These are phyloP conservation scores for Crotalus helleri DNA, from an alignment of 2,113 vertebrate genomes.

Conservation along the genomic window DNA sequence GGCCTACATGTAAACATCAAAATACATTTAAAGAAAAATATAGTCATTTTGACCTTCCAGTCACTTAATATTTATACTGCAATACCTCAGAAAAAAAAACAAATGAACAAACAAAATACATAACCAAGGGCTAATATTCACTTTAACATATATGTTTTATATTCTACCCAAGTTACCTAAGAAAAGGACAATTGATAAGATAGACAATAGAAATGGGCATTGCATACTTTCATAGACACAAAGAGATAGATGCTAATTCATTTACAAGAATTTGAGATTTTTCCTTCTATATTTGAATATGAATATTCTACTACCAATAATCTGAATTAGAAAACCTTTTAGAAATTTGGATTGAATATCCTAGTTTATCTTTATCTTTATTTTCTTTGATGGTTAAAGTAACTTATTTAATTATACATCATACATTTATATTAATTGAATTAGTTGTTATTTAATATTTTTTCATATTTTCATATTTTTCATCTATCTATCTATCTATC, in stretches of 20 bases:
- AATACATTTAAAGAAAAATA: not conserved
- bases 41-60: not conserved
- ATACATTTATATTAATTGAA: not conserved
- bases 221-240: not conserved
- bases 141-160: not conserved
- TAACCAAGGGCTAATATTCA: not conserved
- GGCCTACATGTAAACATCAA: not conserved
- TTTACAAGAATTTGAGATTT: no score
- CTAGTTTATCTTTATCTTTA: no score
- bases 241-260: not conserved
- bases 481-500: no score
- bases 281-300: no score
- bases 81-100: not conserved
- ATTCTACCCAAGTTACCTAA: not conserved
- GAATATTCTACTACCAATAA: no score
- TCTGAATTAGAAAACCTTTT: no score
- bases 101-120: not conserved
- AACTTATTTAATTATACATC: no score
- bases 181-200: not conserved
- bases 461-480: no score
- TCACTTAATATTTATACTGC: not conserved
- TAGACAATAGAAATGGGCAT: not conserved
- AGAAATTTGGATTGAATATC: no score
- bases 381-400: no score
- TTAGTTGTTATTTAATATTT: no score